Conservation (phyloP, 2,113 vertebrate genomes). For the Colius striatus region DNA sequence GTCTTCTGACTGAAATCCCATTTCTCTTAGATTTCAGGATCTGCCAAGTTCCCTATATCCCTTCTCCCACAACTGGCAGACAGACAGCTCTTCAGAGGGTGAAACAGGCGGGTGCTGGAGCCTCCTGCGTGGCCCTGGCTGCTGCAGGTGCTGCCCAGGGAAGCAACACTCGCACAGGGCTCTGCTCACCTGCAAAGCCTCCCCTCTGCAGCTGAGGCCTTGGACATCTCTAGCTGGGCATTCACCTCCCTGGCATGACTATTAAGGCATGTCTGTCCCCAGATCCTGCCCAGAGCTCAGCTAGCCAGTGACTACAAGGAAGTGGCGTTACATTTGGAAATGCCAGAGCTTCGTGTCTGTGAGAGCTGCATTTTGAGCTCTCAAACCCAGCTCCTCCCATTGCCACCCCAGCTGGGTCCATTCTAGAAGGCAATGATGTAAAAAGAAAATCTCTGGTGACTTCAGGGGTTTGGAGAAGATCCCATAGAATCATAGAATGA, state of each 20-base stretch:
- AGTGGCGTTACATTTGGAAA: neutral
- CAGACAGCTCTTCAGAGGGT: neutral
- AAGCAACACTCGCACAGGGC: fast-evolving
- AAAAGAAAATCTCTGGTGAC: neutral
- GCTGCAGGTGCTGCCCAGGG: fast-evolving
- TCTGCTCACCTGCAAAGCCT: neutral
- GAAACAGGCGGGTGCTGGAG: no score
- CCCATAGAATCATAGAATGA: no score
- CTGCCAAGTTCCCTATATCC: fast-evolving
- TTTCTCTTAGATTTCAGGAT: neutral
- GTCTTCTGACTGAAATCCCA: neutral
- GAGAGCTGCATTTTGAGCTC: neutral
- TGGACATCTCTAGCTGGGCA: fast-evolving
- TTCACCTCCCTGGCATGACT: neutral
- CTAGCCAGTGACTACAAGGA: neutral
- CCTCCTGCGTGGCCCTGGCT: no score
- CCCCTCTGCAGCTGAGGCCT: no score
- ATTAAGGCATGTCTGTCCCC: neutral
- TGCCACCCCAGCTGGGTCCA: neutral
- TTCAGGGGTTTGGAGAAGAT: neutral
- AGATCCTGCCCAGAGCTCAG: neutral
- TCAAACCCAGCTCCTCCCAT: neutral
- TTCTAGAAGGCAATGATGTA: neutral
- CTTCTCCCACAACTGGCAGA: fast-evolving
- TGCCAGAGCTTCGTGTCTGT: neutral